Evolutionary conservation across 2,888 invertebrate species (phyloP).

Genomic region (Pachycephus smyrnensis): DNA sequence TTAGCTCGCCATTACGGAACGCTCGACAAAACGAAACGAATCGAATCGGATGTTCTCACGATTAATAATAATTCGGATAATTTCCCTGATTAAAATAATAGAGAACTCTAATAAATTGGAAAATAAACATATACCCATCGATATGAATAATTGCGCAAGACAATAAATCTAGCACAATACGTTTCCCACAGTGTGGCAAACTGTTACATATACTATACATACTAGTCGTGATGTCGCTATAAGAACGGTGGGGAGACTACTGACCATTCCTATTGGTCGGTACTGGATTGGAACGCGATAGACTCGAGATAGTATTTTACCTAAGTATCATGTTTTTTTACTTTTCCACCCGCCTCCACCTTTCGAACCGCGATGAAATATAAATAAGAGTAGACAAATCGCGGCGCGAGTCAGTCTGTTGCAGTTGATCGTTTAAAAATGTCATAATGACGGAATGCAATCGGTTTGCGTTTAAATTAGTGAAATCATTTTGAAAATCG

Average conservation of each 20-base stretch:
- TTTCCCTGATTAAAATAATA: not conserved
- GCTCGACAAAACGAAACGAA: constrained; percentile 25
- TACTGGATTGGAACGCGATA: not conserved
- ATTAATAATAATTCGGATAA: not conserved
- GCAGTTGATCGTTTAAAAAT: constrained; percentile 44
- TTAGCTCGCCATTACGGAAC: constrained; percentile 32
- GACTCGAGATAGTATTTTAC: not conserved
- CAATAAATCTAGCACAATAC: not conserved
- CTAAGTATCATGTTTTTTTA: not conserved
- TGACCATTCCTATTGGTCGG: not conserved
- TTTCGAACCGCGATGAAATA: constrained; percentile 50
- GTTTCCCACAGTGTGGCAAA: not conserved
- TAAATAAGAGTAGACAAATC: constrained; percentile 56
- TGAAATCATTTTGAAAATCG: not conserved
- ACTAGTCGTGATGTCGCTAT: not conserved
- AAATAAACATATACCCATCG: not conserved
- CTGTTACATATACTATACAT: not conserved
- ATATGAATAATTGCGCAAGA: not conserved
- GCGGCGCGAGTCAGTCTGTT: constrained; percentile 51
- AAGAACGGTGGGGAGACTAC: not conserved
- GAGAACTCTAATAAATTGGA: not conserved
- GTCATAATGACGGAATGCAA: not conserved
- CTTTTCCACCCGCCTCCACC: constrained; percentile 70
- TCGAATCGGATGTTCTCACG: not conserved
- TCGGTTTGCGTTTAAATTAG: not conserved